Conservation (phyloP, 2,113 vertebrate genomes). For the Platysternon megacephalum region DNA sequence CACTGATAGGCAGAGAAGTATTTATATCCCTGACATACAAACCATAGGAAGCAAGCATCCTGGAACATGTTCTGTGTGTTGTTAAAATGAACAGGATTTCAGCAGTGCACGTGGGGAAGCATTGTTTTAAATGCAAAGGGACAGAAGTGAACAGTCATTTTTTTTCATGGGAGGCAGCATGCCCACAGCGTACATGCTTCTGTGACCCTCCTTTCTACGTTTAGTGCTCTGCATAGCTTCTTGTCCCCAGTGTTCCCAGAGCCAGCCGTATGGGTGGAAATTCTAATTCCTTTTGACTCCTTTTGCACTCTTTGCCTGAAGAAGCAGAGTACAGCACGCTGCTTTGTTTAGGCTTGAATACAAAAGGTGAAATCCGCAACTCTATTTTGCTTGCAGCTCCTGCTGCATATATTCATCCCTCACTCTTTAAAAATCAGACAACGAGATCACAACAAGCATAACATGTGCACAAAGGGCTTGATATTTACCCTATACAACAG, state of each 20-base stretch:
- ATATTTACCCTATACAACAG: not conserved
- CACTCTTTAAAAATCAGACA: not conserved
- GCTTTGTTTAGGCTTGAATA: not conserved
- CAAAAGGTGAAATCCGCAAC: not conserved
- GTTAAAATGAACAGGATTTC: not conserved
- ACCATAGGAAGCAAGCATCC: not conserved
- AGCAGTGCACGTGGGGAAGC: not conserved
- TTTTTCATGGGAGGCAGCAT: not conserved
- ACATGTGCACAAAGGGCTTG: not conserved
- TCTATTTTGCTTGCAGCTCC: not conserved
- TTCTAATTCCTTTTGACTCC: not conserved
- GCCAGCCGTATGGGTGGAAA: not conserved
- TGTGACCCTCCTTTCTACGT: not conserved
- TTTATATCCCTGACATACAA: not conserved
- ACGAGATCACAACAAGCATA: not conserved
- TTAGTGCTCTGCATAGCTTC: rapidly evolving
- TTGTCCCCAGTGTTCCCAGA: not conserved
- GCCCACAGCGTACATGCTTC: not conserved
- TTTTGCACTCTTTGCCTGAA: not conserved
- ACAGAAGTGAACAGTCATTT: not conserved
- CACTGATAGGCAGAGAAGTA: not conserved
- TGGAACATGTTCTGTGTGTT: not conserved
- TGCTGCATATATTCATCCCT: not conserved
- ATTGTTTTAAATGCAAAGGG: not conserved
- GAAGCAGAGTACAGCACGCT: not conserved